Evolutionary conservation across 2,797 vertebrate species (phyloP).

Genomic region (Microhierax caerulescens): DNA sequence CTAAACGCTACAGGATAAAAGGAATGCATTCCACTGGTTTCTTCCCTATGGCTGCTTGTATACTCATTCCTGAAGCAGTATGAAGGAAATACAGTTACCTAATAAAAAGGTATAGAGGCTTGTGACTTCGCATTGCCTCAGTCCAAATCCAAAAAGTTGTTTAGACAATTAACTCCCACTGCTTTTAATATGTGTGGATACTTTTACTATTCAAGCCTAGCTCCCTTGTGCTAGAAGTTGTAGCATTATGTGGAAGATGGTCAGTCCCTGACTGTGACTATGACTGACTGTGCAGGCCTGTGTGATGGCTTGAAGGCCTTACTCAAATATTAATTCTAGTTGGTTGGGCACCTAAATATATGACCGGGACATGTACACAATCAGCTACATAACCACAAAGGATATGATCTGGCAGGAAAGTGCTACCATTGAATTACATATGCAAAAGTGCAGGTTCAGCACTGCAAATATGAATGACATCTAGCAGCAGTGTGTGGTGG

Average conservation of each 20-base stretch:
- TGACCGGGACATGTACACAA: not conserved
- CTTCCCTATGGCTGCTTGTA: not conserved
- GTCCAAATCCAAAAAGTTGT: not conserved
- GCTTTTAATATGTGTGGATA: not conserved
- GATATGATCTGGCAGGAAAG: not conserved
- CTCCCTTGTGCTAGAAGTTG: not conserved
- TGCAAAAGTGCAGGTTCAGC: not conserved
- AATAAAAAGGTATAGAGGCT: not conserved
- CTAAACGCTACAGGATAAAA: not conserved
- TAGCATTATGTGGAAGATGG: not conserved
- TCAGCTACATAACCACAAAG: not conserved
- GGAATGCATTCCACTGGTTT: not conserved
- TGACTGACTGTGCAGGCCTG: not conserved
- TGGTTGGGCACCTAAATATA: not conserved
- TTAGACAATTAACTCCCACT: not conserved
- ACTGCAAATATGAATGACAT: not conserved
- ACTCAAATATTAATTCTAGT: not conserved
- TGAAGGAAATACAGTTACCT: not conserved
- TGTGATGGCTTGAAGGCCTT: not conserved
- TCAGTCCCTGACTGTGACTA: not conserved
- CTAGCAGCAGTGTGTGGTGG: not conserved
- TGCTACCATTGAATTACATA: not conserved
- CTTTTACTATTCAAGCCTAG: not conserved
- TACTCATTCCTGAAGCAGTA: not conserved
- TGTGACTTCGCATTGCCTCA: not conserved